phyloP scores from a whole-genome alignment of 2,888 invertebrate genomes.

The Empis stercorea region DNA sequence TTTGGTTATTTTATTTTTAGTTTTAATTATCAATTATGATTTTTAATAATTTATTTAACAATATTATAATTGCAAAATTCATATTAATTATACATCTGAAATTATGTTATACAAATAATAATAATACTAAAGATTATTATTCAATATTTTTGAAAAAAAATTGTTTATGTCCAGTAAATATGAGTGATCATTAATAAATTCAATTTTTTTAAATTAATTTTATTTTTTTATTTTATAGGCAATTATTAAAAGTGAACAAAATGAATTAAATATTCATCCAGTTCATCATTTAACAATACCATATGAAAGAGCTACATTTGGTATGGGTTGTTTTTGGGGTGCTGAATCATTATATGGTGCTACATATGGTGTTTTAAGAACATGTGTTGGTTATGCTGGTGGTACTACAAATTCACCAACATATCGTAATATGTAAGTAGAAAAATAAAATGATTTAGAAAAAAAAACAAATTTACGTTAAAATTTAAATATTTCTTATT shows the following conservation, averaged over 20 bases:
- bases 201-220: background rate
- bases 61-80: too few species aligned
- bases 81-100: too few species aligned
- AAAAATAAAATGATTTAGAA: constrained; percentile 11
- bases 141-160: too few species aligned
- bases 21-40: too few species aligned
- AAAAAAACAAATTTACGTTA: background rate
- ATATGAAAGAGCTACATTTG: constrained; percentile 58
- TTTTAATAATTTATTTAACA: too few species aligned
- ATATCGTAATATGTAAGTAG: constrained; percentile 71
- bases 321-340: constrained; percentile 92
- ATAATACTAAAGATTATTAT: too few species aligned
- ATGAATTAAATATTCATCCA: constrained; percentile 26
- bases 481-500: constrained; percentile 7
- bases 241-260: constrained; percentile 31
- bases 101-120: too few species aligned
- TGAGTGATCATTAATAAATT: too few species aligned
- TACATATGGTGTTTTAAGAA: constrained; percentile 60
- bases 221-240: constrained; percentile 20
- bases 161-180: constrained; percentile 11
- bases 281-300: constrained; percentile 26
- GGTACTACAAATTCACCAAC: constrained; percentile 69
- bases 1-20: too few species aligned
- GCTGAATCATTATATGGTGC: constrained; percentile 71
- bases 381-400: constrained; percentile 89